phyloP scores from a whole-genome alignment of 2,113 vertebrate genomes.

The Syngnathus scovelli region DNA sequence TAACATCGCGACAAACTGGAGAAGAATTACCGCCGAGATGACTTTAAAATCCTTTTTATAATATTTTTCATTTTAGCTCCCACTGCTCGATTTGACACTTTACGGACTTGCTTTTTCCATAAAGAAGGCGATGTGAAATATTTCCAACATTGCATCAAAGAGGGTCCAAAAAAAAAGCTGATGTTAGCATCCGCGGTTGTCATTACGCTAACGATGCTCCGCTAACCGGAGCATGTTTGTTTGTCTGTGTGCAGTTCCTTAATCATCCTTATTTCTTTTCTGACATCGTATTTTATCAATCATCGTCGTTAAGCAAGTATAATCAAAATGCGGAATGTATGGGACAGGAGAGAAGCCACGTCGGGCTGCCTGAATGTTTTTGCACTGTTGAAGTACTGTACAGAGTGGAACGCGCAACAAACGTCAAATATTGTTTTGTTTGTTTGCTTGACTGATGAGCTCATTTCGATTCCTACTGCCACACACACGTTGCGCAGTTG shows the following conservation, averaged over 20 bases:
- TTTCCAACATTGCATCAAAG: background rate
- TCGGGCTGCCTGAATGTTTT: slow-evolving; percentile 36
- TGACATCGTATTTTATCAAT: slow-evolving; percentile 25
- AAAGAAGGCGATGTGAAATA: background rate
- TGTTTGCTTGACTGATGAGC: slow-evolving; percentile 18
- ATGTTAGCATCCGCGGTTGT: slow-evolving; percentile 9
- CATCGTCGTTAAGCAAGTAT: slow-evolving; percentile 27
- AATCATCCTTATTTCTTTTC: slow-evolving; percentile 12
- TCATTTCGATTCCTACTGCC: slow-evolving; percentile 27
- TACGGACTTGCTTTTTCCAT: slow-evolving; percentile 15
- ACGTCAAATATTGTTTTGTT: slow-evolving; percentile 25
- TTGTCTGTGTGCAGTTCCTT: slow-evolving; percentile 16
- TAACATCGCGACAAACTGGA: slow-evolving; percentile 9
- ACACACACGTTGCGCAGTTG: slow-evolving; percentile 26
- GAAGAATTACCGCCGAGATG: slow-evolving; percentile 31
- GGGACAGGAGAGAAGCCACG: slow-evolving; percentile 14
- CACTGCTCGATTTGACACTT: slow-evolving; percentile 33
- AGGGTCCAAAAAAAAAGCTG: slow-evolving; percentile 9
- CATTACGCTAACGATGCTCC: slow-evolving; percentile 26
- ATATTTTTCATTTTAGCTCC: slow-evolving; percentile 14
- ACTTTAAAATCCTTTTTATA: slow-evolving; percentile 10
- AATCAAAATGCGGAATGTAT: slow-evolving; percentile 54
- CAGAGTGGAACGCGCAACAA: slow-evolving; percentile 27
- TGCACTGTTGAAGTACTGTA: slow-evolving; percentile 68
- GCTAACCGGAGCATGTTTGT: slow-evolving; percentile 22